Conservation (phyloP, 2,113 vertebrate genomes). For the Ptychochromis oligacanthus region DNA sequence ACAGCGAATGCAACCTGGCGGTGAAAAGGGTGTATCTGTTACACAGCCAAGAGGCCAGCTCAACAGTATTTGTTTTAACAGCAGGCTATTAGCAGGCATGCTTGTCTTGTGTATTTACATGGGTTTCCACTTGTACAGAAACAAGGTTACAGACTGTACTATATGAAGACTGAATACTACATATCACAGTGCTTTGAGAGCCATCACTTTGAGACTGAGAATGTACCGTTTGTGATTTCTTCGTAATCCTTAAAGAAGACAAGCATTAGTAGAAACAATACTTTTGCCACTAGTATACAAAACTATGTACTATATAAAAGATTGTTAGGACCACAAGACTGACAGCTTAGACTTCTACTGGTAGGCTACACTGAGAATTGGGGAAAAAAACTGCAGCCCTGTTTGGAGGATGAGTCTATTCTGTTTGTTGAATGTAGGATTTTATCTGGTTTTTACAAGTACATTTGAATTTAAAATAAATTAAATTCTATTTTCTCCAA, state of each 20-base stretch:
- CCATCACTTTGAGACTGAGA: not conserved
- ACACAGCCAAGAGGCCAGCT: slow-evolving; percentile 41
- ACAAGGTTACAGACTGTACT: not conserved
- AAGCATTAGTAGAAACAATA: not conserved
- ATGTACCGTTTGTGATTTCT: not conserved
- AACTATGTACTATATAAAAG: not conserved
- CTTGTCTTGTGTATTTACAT: slow-evolving; percentile 36
- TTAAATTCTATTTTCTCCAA: too few relatives aligned
- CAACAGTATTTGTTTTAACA: slow-evolving; percentile 52
- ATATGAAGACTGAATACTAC: not conserved
- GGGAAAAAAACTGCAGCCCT: not conserved
- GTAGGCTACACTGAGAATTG: not conserved
- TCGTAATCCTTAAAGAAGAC: not conserved
- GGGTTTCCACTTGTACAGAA: not conserved
- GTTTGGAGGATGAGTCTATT: not conserved
- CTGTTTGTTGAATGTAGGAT: not conserved
- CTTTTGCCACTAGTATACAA: not conserved
- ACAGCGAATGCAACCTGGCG: slow-evolving; percentile 28
- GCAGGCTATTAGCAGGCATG: slow-evolving; percentile 26
- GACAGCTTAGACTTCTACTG: not conserved
- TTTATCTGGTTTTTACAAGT: too few relatives aligned
- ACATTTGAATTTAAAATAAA: too few relatives aligned
- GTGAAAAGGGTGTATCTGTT: slow-evolving; percentile 52
- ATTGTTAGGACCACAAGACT: not conserved
- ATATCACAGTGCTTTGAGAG: not conserved